A percentile compares a stretch with the other conserved stretches of the same genome.
Conservation (phyloP, 2,113 vertebrate species). For the Hucho hucho region DNA sequence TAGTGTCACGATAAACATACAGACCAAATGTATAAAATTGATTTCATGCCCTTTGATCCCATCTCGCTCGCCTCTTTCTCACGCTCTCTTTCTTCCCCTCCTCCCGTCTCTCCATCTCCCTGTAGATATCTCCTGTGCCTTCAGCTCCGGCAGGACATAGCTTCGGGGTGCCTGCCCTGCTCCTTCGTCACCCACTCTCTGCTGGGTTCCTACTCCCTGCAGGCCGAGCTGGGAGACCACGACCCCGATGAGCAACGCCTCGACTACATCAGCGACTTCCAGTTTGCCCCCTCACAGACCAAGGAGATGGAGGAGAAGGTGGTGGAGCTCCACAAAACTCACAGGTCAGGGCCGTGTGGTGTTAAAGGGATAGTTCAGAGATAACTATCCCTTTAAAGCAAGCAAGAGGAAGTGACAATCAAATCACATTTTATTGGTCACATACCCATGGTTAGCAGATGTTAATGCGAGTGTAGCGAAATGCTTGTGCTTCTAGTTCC, state of each 20-base stretch:
- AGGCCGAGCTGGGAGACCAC: conserved; percentile 93
- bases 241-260: conserved; percentile 80
- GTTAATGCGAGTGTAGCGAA: too few relatives aligned
- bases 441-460: too few relatives aligned
- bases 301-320: conserved; percentile 98
- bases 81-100: background rate
- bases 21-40: background rate
- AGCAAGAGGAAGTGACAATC: too few relatives aligned
- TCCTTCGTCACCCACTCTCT: conserved; percentile 86
- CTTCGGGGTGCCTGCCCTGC: conserved; percentile 80
- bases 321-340: conserved; percentile 90
- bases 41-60: too few relatives aligned
- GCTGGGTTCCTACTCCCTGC: conserved; percentile 81
- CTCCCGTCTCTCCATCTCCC: background rate
- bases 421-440: too few relatives aligned
- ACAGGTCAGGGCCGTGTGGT: conserved; percentile 74
- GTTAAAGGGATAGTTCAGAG: too few relatives aligned
- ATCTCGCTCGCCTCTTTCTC: too few relatives aligned
- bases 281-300: conserved; percentile 88
- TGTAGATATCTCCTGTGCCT: conserved; percentile 86
- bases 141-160: conserved; percentile 84
- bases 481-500: too few relatives aligned
- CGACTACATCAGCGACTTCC: conserved; percentile 84
- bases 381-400: too few relatives aligned
- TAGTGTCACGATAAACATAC: background rate